These are phyloP conservation scores for Glandiceps talaboti DNA, from an alignment of 53 echinoderm and acorn worm species.

Conservation along the genomic window DNA sequence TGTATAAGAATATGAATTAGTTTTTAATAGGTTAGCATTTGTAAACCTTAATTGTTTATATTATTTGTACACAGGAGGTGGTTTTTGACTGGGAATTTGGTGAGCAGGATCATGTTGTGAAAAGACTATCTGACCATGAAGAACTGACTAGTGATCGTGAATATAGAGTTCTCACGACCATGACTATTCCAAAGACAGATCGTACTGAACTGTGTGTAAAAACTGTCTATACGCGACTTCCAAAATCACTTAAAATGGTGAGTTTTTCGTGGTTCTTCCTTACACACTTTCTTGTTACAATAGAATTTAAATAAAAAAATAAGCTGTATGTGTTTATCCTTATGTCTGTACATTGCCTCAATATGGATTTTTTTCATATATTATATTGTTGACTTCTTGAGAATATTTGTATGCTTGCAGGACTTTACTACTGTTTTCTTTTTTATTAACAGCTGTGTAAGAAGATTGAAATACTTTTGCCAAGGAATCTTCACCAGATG, in stretches of 20 bases:
- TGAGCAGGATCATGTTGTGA: slow-evolving; percentile 7
- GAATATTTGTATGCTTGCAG: too few relatives aligned
- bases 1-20: too few relatives aligned
- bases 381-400: too few relatives aligned
- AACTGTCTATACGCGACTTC: slow-evolving; percentile 28
- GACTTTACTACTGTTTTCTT: too few relatives aligned
- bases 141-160: slow-evolving; percentile 14
- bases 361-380: background rate
- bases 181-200: background rate
- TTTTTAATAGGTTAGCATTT: too few relatives aligned
- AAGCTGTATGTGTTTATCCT: too few relatives aligned
- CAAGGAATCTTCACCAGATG: slow-evolving; percentile 8
- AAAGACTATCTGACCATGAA: slow-evolving; percentile 19
- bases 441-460: slow-evolving; percentile 19
- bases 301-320: too few relatives aligned
- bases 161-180: slow-evolving; percentile 15
- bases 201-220: slow-evolving; percentile 31
- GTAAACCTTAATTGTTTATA: too few relatives aligned
- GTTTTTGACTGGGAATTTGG: slow-evolving; percentile 17
- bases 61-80: too few relatives aligned
- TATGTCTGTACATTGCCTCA: background rate
- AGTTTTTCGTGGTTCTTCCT: too few relatives aligned
- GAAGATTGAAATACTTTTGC: slow-evolving; percentile 13
- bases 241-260: slow-evolving; percentile 33
- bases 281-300: too few relatives aligned